These are phyloP conservation scores for Mesocentrotus franciscanus DNA, from an alignment of 53 echinoderm and acorn worm species.

Conservation along the genomic window DNA sequence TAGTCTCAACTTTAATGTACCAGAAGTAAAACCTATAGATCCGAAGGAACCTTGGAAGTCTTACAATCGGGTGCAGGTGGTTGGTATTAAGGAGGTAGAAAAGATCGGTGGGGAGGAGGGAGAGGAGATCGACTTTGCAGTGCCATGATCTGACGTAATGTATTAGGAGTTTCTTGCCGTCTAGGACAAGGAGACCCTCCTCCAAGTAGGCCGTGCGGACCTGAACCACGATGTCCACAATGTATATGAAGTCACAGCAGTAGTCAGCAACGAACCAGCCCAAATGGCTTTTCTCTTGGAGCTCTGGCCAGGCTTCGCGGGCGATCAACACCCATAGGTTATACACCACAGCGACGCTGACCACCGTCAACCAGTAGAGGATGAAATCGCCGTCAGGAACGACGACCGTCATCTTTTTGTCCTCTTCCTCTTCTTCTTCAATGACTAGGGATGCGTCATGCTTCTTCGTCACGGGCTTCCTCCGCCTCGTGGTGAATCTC, in stretches of 20 bases:
- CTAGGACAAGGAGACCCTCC: conserved; percentile 80
- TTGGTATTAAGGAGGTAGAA: conserved; percentile 75
- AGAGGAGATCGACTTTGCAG: conserved; percentile 75
- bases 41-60: conserved; percentile 86
- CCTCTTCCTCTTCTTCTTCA: conserved; percentile 28
- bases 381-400: conserved; percentile 83
- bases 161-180: conserved; percentile 70
- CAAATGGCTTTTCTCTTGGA: conserved; percentile 68
- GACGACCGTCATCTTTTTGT: conserved; percentile 55
- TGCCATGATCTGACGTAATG: conserved; percentile 76
- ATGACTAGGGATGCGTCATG: not conserved
- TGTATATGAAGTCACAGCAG: conserved; percentile 83
- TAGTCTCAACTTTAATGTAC: conserved; percentile 79
- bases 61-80: conserved; percentile 58
- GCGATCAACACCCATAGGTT: conserved; percentile 93
- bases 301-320: conserved; percentile 90
- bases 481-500: not conserved
- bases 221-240: conserved; percentile 88
- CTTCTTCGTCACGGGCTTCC: not conserved
- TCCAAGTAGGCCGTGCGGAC: conserved; percentile 85
- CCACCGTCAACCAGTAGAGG: conserved; percentile 86
- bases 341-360: conserved; percentile 80
- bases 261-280: conserved; percentile 93
- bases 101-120: conserved; percentile 83
- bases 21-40: conserved; percentile 73